Conservation (phyloP, 2,113 vertebrate species). For the Agelaius tricolor region DNA sequence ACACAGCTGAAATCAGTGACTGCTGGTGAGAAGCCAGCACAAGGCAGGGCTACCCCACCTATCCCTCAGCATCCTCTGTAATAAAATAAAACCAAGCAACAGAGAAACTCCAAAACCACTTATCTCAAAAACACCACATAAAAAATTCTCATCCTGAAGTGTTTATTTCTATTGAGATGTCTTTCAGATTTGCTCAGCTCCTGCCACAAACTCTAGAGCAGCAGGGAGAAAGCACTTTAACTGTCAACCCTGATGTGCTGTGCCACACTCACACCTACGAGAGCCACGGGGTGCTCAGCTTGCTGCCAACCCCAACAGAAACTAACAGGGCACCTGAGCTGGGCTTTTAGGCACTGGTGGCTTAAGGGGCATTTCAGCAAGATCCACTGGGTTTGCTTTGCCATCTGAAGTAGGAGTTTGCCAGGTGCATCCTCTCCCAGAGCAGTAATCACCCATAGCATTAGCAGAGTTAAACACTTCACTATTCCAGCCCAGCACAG, state of each 20-base stretch:
- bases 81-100: neutral
- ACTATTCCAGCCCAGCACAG: neutral
- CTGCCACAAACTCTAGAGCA: neutral
- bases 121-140: neutral
- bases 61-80: neutral
- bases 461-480: neutral
- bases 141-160: neutral
- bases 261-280: neutral
- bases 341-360: neutral
- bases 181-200: neutral
- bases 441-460: neutral
- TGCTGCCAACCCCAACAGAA: neutral
- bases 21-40: neutral
- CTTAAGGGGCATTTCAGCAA: neutral
- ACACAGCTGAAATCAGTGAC: neutral
- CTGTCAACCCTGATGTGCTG: neutral
- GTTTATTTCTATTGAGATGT: neutral
- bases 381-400: neutral
- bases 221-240: constrained; percentile 4
- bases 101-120: neutral
- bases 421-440: neutral
- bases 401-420: neutral
- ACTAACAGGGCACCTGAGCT: neutral
- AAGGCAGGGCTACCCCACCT: neutral
- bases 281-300: neutral